A percentile compares a stretch with the other conserved stretches of the same genome.
Conservation (phyloP, 2,113 vertebrate species). For the Carassius auratus region DNA sequence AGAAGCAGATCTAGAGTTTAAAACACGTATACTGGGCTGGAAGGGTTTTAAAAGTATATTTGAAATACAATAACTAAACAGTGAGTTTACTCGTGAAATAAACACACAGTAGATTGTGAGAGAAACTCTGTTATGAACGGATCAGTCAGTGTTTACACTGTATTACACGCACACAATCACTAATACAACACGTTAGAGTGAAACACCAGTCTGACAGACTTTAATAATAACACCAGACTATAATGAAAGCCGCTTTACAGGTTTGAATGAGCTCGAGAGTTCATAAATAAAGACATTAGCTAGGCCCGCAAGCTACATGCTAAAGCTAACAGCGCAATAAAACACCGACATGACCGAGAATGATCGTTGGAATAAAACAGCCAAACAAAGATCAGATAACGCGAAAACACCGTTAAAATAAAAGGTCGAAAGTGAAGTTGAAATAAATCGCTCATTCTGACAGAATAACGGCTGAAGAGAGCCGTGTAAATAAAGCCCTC, state of each 20-base stretch:
- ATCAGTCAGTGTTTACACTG: slow-evolving; percentile 20
- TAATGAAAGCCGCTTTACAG: neutral
- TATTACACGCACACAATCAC: neutral
- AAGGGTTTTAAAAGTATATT: neutral
- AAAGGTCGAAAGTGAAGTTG: neutral
- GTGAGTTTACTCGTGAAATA: neutral
- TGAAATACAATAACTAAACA: neutral
- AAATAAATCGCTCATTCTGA: neutral
- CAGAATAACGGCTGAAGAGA: neutral
- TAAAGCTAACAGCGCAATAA: slow-evolving; percentile 32
- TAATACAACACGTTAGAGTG: neutral
- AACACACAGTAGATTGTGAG: neutral
- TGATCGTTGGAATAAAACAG: neutral
- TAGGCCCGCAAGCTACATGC: slow-evolving; percentile 33
- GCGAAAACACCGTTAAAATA: neutral
- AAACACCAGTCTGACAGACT: neutral
- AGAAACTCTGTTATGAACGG: neutral
- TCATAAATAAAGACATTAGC: neutral
- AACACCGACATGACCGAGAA: neutral
- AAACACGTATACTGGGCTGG: neutral
- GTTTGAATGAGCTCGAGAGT: neutral
- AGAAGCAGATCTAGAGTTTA: neutral
- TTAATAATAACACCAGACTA: neutral
- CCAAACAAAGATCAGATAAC: neutral
- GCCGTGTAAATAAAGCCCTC: slow-evolving; percentile 15